Evolutionary conservation across 2,797 vertebrate genomes (phyloP), one percentile per base, ranked within the genome.

Genomic region (Chlorospingus semifuscus): DNA sequence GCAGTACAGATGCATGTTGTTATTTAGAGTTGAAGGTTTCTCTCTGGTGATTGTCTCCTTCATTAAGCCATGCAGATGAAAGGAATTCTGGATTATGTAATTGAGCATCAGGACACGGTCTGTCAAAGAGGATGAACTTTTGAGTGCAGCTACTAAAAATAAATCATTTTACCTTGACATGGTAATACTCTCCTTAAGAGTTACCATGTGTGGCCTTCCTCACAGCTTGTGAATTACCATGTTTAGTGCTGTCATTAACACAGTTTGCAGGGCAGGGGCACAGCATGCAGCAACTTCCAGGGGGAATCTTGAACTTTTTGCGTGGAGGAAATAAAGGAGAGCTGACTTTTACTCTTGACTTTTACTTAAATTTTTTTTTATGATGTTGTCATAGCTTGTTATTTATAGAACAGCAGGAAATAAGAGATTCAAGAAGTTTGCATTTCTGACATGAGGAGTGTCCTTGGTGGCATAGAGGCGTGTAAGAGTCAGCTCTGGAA

Each of bases 391-490:
- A 30, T 56, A 20, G 8, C 32, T 79, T 63, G 13, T 12, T 69
- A 24, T 37, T 76, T 82, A 10, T 18, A 56, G 24, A 78, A 19
- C 34, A 63, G 36, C 20, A 55, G 42, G 44, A 71, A 52, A 49
- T 63, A 18, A 41, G 34, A 70, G 21, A 41, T 76, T 34, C 10
- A 29, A 14, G 22, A 60, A 60, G 11, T 15, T 9, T 83, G 8
- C 39, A 3, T 60, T 75, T 27, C 56, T 68, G 36, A n/a, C 5
- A 9, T 6, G 12, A 71, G 22, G 11, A 42, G 13, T 12, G 24
- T 84, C 8, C 13, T 47, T 59, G 30, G 57, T 63, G n/a, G 9
- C 11, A 5, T 0, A 52, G 63, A 60, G 22, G 10, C 0, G 0
- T 32, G 7, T n/a, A 14, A 10, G 44, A 66, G 24, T 66, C 27